Evolutionary conservation across 2,888 invertebrate species (phyloP).

Genomic region (Polyommatus icarus): DNA sequence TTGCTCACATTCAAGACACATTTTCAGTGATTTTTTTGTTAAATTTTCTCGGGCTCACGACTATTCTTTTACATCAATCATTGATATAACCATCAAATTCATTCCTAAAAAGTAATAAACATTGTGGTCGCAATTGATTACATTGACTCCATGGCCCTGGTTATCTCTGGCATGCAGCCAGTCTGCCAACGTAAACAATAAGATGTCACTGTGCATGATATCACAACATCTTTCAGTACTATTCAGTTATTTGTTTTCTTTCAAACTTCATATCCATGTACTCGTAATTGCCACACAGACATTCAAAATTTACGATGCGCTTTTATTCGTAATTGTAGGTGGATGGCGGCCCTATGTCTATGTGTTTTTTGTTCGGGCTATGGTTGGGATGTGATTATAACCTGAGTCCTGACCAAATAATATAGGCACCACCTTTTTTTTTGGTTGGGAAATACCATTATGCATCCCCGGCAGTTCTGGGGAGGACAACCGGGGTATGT

Average conservation of each 20-base stretch:
- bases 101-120: not conserved
- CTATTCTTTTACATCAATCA: not conserved
- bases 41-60: not conserved
- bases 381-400: too few relatives aligned
- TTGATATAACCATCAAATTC: not conserved
- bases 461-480: too few relatives aligned
- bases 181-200: slow-evolving; percentile 6
- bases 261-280: too few relatives aligned
- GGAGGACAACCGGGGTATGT: too few relatives aligned
- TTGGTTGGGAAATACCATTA: too few relatives aligned
- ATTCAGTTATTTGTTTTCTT: not conserved
- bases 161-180: slow-evolving; percentile 8
- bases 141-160: not conserved
- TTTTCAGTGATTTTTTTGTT: not conserved
- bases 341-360: too few relatives aligned
- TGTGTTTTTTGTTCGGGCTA: too few relatives aligned
- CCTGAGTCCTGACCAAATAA: too few relatives aligned
- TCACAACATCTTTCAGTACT: not conserved
- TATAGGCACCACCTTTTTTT: too few relatives aligned
- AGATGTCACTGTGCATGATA: not conserved
- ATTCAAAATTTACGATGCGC: too few relatives aligned
- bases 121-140: not conserved
- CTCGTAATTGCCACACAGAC: too few relatives aligned
- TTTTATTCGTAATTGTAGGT: too few relatives aligned
- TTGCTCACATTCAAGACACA: not conserved